phyloP scores from a whole-genome alignment of 2,888 invertebrate genomes.

The Argynnis bischoffii region DNA sequence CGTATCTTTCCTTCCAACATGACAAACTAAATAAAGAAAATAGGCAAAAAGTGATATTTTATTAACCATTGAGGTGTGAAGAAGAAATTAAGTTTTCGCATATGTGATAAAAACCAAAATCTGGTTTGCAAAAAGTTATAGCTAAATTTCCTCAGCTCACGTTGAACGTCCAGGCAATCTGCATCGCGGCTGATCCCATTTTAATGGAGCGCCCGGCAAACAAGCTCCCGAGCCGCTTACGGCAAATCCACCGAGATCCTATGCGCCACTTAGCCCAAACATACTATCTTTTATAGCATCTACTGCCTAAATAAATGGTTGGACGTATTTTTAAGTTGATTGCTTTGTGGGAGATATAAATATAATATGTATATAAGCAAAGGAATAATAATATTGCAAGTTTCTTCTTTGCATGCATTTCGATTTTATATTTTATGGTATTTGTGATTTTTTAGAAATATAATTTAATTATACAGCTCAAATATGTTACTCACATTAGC shows the following conservation, averaged over 20 bases:
- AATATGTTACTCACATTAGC: not conserved
- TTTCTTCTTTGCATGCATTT: not conserved
- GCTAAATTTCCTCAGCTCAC: slow-evolving; percentile 29
- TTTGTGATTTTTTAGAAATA: not conserved
- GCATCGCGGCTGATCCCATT: slow-evolving; percentile 81
- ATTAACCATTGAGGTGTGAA: not conserved
- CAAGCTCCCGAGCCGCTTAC: slow-evolving; percentile 78
- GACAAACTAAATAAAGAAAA: no score
- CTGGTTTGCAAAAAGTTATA: slow-evolving; percentile 22
- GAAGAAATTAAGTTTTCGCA: not conserved
- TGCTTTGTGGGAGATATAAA: slow-evolving; percentile 17
- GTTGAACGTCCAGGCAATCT: slow-evolving; percentile 65
- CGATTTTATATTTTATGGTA: not conserved
- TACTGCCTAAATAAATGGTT: slow-evolving; percentile 40
- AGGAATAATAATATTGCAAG: not conserved
- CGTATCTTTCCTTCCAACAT: no score
- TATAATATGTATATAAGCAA: not conserved
- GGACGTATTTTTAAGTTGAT: slow-evolving; percentile 29
- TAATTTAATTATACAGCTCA: not conserved
- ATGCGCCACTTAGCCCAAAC: slow-evolving; percentile 73
- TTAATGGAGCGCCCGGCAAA: slow-evolving; percentile 82
- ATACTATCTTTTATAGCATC: slow-evolving; percentile 58
- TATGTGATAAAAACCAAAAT: slow-evolving; percentile 12
- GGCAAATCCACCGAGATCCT: slow-evolving; percentile 76
- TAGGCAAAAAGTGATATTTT: not conserved